Base-by-base conservation (phyloP, 2,888 invertebrate species). In the Callinectes sapidus region DNA sequence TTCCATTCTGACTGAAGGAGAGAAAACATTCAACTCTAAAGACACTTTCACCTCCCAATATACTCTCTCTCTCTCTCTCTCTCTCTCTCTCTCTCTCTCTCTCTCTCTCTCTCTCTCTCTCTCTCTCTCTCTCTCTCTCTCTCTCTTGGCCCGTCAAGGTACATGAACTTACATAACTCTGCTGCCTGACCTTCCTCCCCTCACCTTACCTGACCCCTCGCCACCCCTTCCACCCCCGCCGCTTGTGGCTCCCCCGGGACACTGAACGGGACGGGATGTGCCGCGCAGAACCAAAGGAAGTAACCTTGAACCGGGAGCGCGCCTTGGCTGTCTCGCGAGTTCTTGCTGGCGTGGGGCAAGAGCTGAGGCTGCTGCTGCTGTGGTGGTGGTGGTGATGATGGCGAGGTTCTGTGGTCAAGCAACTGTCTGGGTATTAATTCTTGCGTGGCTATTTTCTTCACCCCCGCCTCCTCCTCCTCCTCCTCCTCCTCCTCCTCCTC, bases 151-250 rank as follows among this genome's bases (percentile, higher is more conserved):
- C 71, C 71, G 71, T 71, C 71, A 71, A 71, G 71, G 71, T 71
- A 71, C 71, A 71, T 71, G 71, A 71, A 71, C 81, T 81, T 81
- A 81, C 81, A 81, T 81, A 81, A 81, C 35, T 81, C 81, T 18
- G 32, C 81, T n/a, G 35, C 81, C 35, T 35, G 35, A 35, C 81
- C 81, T 81, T 81, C 71, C 71, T 77, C 71, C 28, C 28, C 71
- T 77, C 81, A 81, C 81, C 81, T 81, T 35, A 35, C 18, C 35
- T 81, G 81, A 81, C 81, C 81, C 81, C 81, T 18, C 81, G 35
- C 81, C 35, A 32, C 32, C 81, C 81, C n/a, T 16, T 8, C 14
- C 81, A 35, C 81, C 71, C 5, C 32, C 81, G n/a, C 81, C 71
- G 71, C 71, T 61, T 61, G 23, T 61, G 61, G 61, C 28, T n/a